Evolutionary conservation across 2,113 vertebrate genomes (phyloP).

Genomic region (Acrocephalus arundinaceus): DNA sequence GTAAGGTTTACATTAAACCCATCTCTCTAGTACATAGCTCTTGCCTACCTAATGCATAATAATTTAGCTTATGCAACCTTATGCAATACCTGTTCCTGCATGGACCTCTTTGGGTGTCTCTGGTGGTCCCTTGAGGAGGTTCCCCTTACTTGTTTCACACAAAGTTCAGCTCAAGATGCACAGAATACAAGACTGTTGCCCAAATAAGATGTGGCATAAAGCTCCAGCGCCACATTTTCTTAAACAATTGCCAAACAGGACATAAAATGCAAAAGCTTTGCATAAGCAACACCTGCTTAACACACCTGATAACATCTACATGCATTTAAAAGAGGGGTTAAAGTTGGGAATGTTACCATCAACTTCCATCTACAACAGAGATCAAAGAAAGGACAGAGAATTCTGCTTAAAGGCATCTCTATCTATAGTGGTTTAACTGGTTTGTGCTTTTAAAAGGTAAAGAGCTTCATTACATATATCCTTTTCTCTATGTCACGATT

Average conservation of each 20-base stretch:
- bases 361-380: background rate
- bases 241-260: background rate
- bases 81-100: background rate
- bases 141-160: fast-evolving
- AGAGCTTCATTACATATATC: background rate
- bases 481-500: background rate
- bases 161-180: fast-evolving
- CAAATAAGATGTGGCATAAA: background rate
- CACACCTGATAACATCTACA: background rate
- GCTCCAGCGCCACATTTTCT: background rate
- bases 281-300: background rate
- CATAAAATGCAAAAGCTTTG: background rate
- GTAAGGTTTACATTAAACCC: background rate
- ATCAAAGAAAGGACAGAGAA: background rate
- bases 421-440: background rate
- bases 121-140: background rate
- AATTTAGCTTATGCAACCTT: background rate
- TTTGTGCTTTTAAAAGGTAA: background rate
- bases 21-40: no score
- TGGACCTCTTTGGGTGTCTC: background rate
- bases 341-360: background rate
- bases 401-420: background rate
- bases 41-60: background rate
- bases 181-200: background rate
- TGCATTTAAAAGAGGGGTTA: background rate